These are phyloP conservation scores for Pectinophora gossypiella DNA, from an alignment of 1,140 invertebrate species.

Conservation along the genomic window DNA sequence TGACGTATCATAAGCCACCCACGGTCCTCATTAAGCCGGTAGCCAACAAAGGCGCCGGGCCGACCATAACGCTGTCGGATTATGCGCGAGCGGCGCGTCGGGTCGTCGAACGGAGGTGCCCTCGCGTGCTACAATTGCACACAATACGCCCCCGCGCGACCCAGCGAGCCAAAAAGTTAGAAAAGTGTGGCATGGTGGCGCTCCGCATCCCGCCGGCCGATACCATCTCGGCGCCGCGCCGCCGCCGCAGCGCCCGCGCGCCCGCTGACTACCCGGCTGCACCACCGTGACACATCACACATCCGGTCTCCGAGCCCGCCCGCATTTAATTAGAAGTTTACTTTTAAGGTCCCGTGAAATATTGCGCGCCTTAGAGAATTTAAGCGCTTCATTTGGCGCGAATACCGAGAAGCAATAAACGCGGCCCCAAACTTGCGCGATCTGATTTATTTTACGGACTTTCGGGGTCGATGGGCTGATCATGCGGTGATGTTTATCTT, in stretches of 20 bases:
- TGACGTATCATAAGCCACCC: slow-evolving; percentile 70
- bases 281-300: slow-evolving; percentile 33
- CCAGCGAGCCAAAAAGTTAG: slow-evolving; percentile 65
- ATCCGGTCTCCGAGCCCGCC: slow-evolving; percentile 36
- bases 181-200: slow-evolving; percentile 52
- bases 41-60: slow-evolving; percentile 67
- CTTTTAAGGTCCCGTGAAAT: slow-evolving; percentile 57
- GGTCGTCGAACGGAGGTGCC: slow-evolving; percentile 59
- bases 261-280: slow-evolving; percentile 46
- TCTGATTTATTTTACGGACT: slow-evolving; percentile 58
- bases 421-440: slow-evolving; percentile 28
- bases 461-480: slow-evolving; percentile 24
- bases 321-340: slow-evolving; percentile 61
- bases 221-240: slow-evolving; percentile 57
- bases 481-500: slow-evolving; percentile 35
- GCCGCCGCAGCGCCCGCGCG: slow-evolving; percentile 19
- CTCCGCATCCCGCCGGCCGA: slow-evolving; percentile 23
- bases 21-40: slow-evolving; percentile 67
- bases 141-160: slow-evolving; percentile 62
- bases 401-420: slow-evolving; percentile 60
- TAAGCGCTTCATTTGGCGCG: slow-evolving; percentile 27
- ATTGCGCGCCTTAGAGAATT: slow-evolving; percentile 55
- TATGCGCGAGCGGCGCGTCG: slow-evolving; percentile 43
- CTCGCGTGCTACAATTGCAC: slow-evolving; percentile 68
- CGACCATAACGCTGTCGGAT: slow-evolving; percentile 68